Evolutionary conservation across 1,140 invertebrate genomes (phyloP), one percentile per base, ranked within the genome.

Genomic region (Drosophila busckii): DNA sequence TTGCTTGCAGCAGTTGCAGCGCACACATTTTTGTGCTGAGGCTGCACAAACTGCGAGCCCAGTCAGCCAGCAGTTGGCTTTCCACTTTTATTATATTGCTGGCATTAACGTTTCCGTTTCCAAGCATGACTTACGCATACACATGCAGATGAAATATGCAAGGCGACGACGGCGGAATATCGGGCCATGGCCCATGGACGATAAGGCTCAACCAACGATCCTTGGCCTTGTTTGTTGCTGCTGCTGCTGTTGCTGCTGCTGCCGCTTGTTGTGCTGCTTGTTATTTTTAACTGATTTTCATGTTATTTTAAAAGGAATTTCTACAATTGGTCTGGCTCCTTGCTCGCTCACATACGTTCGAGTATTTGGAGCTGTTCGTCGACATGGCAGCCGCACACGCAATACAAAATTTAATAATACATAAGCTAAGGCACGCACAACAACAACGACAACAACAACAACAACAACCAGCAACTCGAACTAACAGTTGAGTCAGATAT

Each of bases 41-140:
- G 8, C 34, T 37, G 34, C 40, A 28, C 16, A 13, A 25, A 28
- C 9, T 52, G 46, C 56, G 38, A 58, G 69, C 56, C 49, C 65
- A 41, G 50, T 40, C 63, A n/a, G n/a, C n/a, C n/a, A n/a, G n/a
- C n/a, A n/a, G n/a, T n/a, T n/a, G n/a, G 66, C 58, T 62, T 69
- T 69, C 69, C 63, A 58, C 65, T 56, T 29, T 69, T 69, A 69
- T 69, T 69, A 69, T 69, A 69, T 69, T 69, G 66, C 65, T 66
- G 20, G 50, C 50, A 69, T 69, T 69, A 69, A 69, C 45, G 44
- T 69, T 56, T 69, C 66, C 58, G 32, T 62, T 62, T 55, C n/a
- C 66, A 52, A 56, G 37, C 25, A 38, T 41, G 46, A 25, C 13
- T 32, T 12, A 23, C 29, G 35, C 20, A 38, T 22, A 37, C 20